phyloP scores from a whole-genome alignment of 2,113 vertebrate genomes.

The Haemorhous mexicanus region DNA sequence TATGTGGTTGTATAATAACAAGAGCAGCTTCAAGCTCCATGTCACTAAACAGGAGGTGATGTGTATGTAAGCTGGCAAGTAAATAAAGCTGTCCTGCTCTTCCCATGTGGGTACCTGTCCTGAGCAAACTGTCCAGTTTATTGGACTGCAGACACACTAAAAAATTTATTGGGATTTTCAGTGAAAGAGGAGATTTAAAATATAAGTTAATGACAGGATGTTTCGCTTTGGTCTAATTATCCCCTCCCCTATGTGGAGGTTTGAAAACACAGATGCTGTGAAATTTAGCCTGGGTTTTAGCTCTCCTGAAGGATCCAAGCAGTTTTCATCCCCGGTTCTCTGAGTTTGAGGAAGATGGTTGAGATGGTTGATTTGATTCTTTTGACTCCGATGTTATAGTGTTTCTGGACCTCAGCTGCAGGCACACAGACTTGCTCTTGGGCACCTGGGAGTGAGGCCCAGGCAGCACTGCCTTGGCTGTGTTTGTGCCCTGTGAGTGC shows the following conservation, averaged over 20 bases:
- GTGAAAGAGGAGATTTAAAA: neutral
- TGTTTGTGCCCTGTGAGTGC: neutral
- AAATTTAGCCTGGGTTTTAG: neutral
- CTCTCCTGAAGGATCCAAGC: neutral
- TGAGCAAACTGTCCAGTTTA: neutral
- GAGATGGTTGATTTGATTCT: neutral
- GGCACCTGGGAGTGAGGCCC: neutral
- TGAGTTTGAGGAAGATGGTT: fast-evolving
- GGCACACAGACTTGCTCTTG: neutral
- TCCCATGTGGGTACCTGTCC: neutral
- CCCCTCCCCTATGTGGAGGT: fast-evolving
- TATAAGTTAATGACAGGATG: neutral
- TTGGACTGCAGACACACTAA: neutral
- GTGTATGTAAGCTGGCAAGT: too few relatives aligned
- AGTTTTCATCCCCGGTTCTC: neutral
- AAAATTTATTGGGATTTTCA: neutral
- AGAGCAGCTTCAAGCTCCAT: neutral
- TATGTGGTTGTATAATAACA: neutral
- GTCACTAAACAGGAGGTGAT: neutral
- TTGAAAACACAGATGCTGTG: fast-evolving
- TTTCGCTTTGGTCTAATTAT: neutral
- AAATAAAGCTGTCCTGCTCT: neutral
- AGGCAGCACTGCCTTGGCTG: fast-evolving
- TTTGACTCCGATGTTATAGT: neutral
- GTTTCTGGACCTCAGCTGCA: neutral